Percentiles rank a stretch among this genome's conserved stretches.
phyloP scores from a whole-genome alignment of 2,888 invertebrate genomes.

The Osedax fenrisi region DNA sequence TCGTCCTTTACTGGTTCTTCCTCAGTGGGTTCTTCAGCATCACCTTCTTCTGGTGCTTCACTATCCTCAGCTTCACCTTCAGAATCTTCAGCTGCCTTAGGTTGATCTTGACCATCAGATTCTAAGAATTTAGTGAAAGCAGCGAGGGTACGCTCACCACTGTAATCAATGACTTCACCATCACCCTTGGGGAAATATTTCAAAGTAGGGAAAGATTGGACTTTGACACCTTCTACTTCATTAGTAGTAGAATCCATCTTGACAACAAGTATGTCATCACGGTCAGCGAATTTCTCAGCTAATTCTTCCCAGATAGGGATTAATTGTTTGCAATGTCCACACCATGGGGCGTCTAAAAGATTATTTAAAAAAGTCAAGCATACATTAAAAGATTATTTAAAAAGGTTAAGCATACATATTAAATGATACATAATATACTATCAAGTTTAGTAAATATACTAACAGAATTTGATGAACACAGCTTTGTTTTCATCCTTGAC shows the following conservation, averaged over 20 bases:
- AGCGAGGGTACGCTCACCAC: constrained; percentile 84
- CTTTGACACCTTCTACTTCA: constrained; percentile 87
- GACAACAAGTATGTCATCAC: constrained; percentile 71
- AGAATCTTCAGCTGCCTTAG: constrained; percentile 26
- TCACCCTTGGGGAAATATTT: constrained; percentile 76
- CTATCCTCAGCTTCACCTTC: constrained; percentile 27
- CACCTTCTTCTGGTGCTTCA: neutral
- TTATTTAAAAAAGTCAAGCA: neutral
- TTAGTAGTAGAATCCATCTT: constrained; percentile 98
- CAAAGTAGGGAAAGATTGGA: constrained; percentile 64
- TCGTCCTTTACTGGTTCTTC: constrained; percentile 3
- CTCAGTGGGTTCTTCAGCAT: neutral
- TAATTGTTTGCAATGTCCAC: constrained; percentile 92
- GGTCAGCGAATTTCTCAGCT: constrained; percentile 78
- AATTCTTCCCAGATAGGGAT: constrained; percentile 89
- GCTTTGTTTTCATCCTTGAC: constrained; percentile 73
- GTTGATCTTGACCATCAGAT: constrained; percentile 63
- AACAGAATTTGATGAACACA: constrained; percentile 89
- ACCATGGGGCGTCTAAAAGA: constrained; percentile 78
- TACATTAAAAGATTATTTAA: neutral
- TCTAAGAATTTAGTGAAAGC: constrained; percentile 86
- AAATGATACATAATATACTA: neutral
- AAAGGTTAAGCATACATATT: neutral
- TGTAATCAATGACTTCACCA: constrained; percentile 78
- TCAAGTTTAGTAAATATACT: constrained; percentile 37